Conservation (phyloP, 92 coral and sea anemone genomes). For the Hydrozoanthus gracilis region DNA sequence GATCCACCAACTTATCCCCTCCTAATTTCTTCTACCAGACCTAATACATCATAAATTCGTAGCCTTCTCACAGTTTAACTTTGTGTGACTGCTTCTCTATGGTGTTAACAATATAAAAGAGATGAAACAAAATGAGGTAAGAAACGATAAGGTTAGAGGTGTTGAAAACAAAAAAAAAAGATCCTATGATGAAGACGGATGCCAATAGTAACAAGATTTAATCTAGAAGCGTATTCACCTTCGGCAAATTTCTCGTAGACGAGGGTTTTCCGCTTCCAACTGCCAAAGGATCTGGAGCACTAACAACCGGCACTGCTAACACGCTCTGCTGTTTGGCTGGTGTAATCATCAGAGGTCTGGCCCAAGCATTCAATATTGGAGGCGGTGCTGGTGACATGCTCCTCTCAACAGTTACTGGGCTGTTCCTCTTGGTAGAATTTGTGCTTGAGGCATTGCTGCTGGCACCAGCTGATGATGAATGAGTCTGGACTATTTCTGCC, state of each 20-base stretch:
- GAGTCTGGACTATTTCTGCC: conserved; percentile 67
- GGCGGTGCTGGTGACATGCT: conserved; percentile 87
- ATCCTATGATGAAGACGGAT: neutral
- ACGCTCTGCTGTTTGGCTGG: conserved; percentile 90
- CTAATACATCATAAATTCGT: too few species aligned
- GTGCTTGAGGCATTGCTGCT: conserved; percentile 85
- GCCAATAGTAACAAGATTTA: neutral
- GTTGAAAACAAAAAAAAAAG: too few species aligned
- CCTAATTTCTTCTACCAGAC: too few species aligned
- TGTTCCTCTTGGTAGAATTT: conserved; percentile 87
- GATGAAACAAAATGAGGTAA: too few species aligned
- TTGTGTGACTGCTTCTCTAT: too few species aligned
- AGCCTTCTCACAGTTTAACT: too few species aligned
- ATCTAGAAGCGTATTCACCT: conserved; percentile 39
- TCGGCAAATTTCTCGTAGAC: conserved; percentile 60
- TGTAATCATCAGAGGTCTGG: conserved; percentile 89
- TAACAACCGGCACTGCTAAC: conserved; percentile 63
- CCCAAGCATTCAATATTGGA: conserved; percentile 97
- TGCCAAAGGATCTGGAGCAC: conserved; percentile 94
- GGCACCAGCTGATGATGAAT: conserved; percentile 61
- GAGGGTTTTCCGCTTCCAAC: conserved; percentile 99
- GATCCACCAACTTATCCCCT: too few species aligned
- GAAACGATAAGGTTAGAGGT: too few species aligned
- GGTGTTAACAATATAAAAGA: too few species aligned
- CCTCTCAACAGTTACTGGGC: conserved; percentile 90